phyloP scores from a whole-genome alignment of 2,113 vertebrate species.

The Stigmatopora argus region DNA sequence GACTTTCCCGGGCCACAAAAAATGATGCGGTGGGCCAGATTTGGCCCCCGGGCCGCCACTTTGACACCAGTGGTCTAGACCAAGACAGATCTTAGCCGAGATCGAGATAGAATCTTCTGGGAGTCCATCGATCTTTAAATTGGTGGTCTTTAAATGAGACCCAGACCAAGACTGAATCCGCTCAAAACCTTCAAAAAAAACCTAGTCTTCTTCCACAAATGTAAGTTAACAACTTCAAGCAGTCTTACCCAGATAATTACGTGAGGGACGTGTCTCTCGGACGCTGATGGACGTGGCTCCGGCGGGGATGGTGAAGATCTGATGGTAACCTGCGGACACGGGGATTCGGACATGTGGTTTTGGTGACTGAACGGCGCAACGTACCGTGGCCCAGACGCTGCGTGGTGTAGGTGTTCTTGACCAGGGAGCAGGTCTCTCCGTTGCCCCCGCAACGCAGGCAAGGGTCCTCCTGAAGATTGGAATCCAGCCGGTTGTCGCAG shows the following conservation, averaged over 20 bases:
- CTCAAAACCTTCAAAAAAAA: too few species aligned
- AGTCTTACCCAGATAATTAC: constrained; percentile 86
- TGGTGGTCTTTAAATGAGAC: too few species aligned
- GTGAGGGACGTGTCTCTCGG: constrained; percentile 80
- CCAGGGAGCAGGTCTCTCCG: constrained; percentile 75
- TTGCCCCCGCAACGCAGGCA: constrained; percentile 90
- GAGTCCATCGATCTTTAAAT: too few species aligned
- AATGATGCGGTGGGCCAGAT: too few species aligned
- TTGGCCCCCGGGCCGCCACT: too few species aligned
- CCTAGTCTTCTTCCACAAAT: too few species aligned
- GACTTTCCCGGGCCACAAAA: too few species aligned
- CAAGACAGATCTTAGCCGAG: too few species aligned
- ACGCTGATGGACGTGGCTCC: constrained; percentile 87
- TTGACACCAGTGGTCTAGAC: too few species aligned
- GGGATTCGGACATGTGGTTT: background rate
- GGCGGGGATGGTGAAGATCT: constrained; percentile 83
- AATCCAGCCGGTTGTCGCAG: constrained; percentile 87
- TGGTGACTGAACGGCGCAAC: background rate
- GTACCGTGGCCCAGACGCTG: constrained; percentile 79
- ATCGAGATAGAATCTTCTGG: too few species aligned
- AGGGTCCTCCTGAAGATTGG: constrained; percentile 82
- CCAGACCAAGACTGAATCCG: too few species aligned
- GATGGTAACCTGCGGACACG: constrained; percentile 83
- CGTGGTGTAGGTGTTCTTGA: constrained; percentile 78
- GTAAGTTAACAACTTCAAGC: background rate